A percentile compares a stretch with the other conserved stretches of the same genome.
Evolutionary conservation across 2,797 vertebrate genomes (phyloP).

Genomic region (Lacerta agilis): DNA sequence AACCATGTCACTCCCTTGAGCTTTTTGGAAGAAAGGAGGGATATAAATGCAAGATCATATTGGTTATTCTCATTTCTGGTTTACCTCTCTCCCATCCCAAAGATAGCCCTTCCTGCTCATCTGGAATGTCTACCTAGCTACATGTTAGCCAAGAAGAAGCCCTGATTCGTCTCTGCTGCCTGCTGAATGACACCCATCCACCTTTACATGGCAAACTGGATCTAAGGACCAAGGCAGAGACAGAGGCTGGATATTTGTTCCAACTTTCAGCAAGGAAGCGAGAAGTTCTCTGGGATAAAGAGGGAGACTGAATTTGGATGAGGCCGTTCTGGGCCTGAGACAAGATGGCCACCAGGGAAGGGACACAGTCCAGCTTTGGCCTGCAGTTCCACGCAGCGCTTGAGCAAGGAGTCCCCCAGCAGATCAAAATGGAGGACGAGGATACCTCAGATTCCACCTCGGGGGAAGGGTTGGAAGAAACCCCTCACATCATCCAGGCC

Average conservation of each 20-base stretch:
- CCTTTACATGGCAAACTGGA: too few species aligned
- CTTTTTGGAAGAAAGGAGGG: too few species aligned
- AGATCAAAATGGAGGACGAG: slow-evolving; percentile 31
- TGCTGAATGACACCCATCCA: background rate
- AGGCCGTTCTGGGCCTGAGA: background rate
- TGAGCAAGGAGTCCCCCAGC: slow-evolving; percentile 9
- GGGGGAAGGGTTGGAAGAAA: background rate
- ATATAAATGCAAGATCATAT: too few species aligned
- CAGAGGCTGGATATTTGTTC: background rate
- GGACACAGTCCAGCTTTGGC: slow-evolving; percentile 18
- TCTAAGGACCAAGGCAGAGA: background rate
- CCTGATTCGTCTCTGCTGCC: background rate
- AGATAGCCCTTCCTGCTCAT: too few species aligned
- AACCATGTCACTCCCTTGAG: too few species aligned
- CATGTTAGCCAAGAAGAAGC: too few species aligned
- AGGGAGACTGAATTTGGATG: background rate
- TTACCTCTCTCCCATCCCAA: too few species aligned
- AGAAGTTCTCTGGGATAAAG: background rate
- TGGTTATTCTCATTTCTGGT: too few species aligned
- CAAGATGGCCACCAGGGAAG: slow-evolving; percentile 24
- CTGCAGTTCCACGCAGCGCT: slow-evolving; percentile 23
- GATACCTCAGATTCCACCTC: background rate
- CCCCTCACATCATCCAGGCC: background rate
- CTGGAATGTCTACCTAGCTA: too few species aligned
- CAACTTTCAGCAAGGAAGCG: too few species aligned